Evolutionary conservation across 2,113 vertebrate genomes (phyloP).

Genomic region (Platichthys stellatus): DNA sequence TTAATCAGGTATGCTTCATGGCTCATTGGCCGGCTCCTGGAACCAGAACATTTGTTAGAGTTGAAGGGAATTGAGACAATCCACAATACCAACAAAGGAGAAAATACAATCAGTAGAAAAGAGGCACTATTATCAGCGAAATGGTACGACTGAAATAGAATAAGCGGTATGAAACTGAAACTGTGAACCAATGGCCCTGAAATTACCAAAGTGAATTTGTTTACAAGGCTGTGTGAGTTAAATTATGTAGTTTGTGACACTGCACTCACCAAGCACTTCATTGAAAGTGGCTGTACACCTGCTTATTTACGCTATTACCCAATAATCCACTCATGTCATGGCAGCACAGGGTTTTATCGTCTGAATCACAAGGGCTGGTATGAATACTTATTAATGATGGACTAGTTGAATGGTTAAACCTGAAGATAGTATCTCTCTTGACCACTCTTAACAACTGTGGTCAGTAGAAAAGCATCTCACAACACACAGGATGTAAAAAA

Average conservation of each 20-base stretch:
- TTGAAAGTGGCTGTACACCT: background rate
- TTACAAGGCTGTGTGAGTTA: constrained; percentile 26
- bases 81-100: constrained; percentile 33
- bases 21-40: constrained; percentile 57
- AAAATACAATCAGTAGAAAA: constrained; percentile 11
- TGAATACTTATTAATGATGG: too few species aligned
- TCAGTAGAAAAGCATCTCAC: too few species aligned
- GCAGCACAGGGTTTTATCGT: too few species aligned
- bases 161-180: constrained; percentile 18
- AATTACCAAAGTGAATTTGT: background rate
- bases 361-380: too few species aligned
- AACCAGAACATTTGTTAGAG: constrained; percentile 65
- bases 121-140: constrained; percentile 42
- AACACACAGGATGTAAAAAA: too few species aligned
- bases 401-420: too few species aligned
- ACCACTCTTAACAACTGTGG: too few species aligned
- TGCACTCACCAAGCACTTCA: background rate
- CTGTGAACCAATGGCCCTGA: background rate
- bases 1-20: constrained; percentile 66
- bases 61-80: constrained; percentile 60
- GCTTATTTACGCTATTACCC: too few species aligned
- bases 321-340: too few species aligned
- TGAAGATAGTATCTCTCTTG: too few species aligned
- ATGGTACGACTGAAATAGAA: background rate
- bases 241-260: constrained; percentile 20